phyloP scores from a whole-genome alignment of 2,888 invertebrate genomes.

The Parasteatoda lunata region DNA sequence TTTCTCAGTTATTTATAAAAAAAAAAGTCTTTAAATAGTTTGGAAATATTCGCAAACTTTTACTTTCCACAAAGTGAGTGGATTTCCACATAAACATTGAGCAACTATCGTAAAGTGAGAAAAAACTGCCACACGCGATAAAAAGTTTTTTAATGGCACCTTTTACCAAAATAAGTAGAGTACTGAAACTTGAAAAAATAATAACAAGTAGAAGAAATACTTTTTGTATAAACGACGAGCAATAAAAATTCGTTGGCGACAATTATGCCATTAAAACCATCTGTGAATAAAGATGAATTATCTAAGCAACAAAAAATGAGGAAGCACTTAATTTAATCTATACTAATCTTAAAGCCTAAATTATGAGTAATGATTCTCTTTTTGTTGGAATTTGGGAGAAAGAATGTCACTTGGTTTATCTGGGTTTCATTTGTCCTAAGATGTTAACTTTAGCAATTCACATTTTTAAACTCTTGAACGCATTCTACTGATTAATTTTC shows the following conservation, averaged over 20 bases:
- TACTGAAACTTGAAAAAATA: background rate
- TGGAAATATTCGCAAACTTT: too few species aligned
- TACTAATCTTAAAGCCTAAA: slow-evolving; percentile 24
- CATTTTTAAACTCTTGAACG: background rate
- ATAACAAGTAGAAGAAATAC: background rate
- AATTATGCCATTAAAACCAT: slow-evolving; percentile 35
- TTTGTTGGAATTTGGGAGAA: background rate
- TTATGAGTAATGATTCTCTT: slow-evolving; percentile 21
- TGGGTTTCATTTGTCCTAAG: background rate
- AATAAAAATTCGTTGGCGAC: slow-evolving; percentile 9
- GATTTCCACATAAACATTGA: too few species aligned
- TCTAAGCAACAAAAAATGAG: slow-evolving; percentile 19
- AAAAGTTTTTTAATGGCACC: too few species aligned
- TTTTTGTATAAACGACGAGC: background rate
- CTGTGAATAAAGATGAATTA: slow-evolving; percentile 44
- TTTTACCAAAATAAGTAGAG: background rate
- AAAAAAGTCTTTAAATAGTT: too few species aligned
- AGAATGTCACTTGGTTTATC: slow-evolving; percentile 2
- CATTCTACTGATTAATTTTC: background rate
- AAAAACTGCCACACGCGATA: too few species aligned
- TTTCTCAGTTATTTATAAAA: too few species aligned
- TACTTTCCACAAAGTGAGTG: too few species aligned
- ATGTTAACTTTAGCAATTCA: background rate
- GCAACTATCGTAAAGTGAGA: too few species aligned
- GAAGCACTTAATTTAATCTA: slow-evolving; percentile 37